These are phyloP conservation scores for Furnarius figulus DNA, from an alignment of 2,113 vertebrate species.

Conservation along the genomic window DNA sequence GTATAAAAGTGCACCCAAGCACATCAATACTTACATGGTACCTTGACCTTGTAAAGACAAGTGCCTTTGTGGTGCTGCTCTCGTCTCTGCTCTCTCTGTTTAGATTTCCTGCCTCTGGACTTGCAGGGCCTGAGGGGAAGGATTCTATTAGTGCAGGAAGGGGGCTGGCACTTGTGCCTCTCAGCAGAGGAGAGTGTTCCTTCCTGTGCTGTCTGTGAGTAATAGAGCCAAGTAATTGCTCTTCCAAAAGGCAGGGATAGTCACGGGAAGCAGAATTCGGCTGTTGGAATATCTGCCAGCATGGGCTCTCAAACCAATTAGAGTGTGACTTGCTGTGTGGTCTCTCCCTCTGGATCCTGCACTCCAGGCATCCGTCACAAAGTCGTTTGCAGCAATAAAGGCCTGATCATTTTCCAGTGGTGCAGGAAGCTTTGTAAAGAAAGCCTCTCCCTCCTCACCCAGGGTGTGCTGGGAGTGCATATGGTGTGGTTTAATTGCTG, in stretches of 20 bases:
- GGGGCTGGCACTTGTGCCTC: not conserved
- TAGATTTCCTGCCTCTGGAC: not conserved
- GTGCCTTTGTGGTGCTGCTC: not conserved
- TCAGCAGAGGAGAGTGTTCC: not conserved
- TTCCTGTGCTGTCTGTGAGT: not conserved
- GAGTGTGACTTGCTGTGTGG: conserved; percentile 17
- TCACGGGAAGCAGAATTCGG: not conserved
- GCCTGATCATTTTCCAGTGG: not conserved
- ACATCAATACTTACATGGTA: not conserved
- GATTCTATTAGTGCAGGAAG: not conserved
- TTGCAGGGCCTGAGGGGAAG: not conserved
- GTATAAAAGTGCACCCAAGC: not conserved
- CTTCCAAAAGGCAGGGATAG: not conserved
- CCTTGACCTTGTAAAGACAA: not conserved
- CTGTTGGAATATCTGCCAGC: not conserved
- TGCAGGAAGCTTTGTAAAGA: conserved; percentile 2
- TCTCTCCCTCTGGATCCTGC: not conserved
- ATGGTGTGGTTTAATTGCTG: not conserved
- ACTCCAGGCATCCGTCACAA: not conserved
- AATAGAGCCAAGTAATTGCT: not conserved
- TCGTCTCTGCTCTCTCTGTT: not conserved
- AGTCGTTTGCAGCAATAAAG: conserved; percentile 23
- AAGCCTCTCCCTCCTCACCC: not conserved
- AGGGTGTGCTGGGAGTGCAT: not conserved
- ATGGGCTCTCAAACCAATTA: not conserved